These are phyloP conservation scores for Pachymerium ferrugineum DNA, from an alignment of 2,888 invertebrate species.

Conservation along the genomic window DNA sequence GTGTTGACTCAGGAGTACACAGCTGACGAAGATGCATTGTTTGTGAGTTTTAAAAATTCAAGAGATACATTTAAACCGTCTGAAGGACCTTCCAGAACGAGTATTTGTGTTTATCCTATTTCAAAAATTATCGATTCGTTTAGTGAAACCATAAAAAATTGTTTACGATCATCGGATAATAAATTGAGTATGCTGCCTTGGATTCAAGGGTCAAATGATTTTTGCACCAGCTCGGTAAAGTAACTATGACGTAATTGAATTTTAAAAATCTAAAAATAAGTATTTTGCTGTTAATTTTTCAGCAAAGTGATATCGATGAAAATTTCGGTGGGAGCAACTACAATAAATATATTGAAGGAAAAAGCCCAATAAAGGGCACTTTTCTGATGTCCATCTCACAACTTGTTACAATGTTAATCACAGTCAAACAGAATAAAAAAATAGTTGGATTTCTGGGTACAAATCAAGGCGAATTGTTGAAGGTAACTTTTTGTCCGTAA, in stretches of 20 bases:
- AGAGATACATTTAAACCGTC: neutral
- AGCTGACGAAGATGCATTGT: slow-evolving; percentile 33
- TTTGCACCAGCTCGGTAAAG: too few species aligned
- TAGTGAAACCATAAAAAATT: slow-evolving; percentile 37
- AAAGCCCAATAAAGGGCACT: slow-evolving; percentile 36
- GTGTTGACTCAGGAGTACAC: neutral
- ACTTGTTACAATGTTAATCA: slow-evolving; percentile 37
- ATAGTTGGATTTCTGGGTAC: slow-evolving; percentile 38
- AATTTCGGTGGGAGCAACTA: slow-evolving; percentile 37
- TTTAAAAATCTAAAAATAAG: too few species aligned
- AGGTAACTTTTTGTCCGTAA: too few species aligned
- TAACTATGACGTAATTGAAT: too few species aligned
- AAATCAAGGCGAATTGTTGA: slow-evolving; percentile 37
- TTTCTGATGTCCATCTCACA: slow-evolving; percentile 35
- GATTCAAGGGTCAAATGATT: neutral
- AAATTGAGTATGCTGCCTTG: neutral
- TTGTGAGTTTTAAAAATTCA: slow-evolving; percentile 36
- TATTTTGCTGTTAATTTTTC: too few species aligned
- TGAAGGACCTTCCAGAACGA: slow-evolving; percentile 37
- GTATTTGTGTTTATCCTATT: slow-evolving; percentile 39
- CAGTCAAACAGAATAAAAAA: slow-evolving; percentile 37
- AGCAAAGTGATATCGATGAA: slow-evolving; percentile 29
- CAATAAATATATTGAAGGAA: slow-evolving; percentile 39
- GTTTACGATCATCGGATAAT: slow-evolving; percentile 34
- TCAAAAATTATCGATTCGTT: slow-evolving; percentile 36